These are phyloP conservation scores for Alcis repandata DNA, from an alignment of 2,888 invertebrate species.

Conservation along the genomic window DNA sequence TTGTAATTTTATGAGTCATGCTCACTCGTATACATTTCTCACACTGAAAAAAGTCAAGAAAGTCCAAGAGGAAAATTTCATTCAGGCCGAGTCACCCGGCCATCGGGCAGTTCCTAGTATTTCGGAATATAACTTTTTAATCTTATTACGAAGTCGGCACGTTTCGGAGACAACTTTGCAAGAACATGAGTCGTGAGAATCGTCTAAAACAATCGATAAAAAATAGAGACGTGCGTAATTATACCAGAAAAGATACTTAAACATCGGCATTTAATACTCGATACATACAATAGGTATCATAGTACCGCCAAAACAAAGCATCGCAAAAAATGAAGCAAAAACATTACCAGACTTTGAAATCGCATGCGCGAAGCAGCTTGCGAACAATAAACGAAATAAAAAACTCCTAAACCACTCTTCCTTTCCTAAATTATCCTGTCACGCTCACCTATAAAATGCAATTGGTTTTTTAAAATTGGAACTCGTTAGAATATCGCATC, in stretches of 20 bases:
- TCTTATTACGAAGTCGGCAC: constrained; percentile 34
- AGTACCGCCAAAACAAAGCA: constrained; percentile 69
- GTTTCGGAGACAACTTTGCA: constrained; percentile 20
- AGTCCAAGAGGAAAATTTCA: constrained; percentile 49
- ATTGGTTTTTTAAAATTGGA: constrained; percentile 81
- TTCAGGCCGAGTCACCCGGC: constrained; percentile 41
- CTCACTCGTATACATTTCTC: constrained; percentile 38
- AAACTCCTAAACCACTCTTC: constrained; percentile 67
- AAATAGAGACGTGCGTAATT: constrained; percentile 65
- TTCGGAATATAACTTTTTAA: constrained; percentile 32
- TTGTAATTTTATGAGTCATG: constrained; percentile 45
- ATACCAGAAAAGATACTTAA: constrained; percentile 70
- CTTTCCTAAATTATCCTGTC: constrained; percentile 86
- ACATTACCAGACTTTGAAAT: constrained; percentile 62
- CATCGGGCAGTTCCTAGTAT: constrained; percentile 43
- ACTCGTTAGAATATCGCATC: constrained; percentile 74
- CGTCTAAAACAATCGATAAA: constrained; percentile 50
- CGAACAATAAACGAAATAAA: constrained; percentile 57
- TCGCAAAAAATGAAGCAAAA: constrained; percentile 69
- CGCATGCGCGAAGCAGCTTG: constrained; percentile 62
- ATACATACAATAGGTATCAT: constrained; percentile 63
- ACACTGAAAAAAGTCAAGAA: constrained; percentile 44
- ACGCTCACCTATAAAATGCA: constrained; percentile 85
- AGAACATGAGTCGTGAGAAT: constrained; percentile 27
- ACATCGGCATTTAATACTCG: constrained; percentile 70